phyloP scores from a whole-genome alignment of 2,888 invertebrate genomes.

The Xanthostigma xanthostigma region DNA sequence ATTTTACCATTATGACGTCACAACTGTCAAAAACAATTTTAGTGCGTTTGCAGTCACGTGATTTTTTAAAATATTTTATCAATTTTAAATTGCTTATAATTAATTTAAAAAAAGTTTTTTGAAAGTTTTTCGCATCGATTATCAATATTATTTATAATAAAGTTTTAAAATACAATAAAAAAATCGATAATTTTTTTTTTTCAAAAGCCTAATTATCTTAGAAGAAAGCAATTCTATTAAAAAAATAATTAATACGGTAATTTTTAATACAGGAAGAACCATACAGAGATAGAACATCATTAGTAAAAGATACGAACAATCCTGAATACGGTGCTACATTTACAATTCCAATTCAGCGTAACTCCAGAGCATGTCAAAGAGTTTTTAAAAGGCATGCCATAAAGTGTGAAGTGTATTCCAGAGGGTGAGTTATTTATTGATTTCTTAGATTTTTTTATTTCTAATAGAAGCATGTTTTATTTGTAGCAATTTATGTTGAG shows the following conservation, averaged over 20 bases:
- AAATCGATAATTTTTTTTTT: too few species aligned
- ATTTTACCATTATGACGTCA: too few species aligned
- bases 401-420: slow-evolving; percentile 83
- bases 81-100: too few species aligned
- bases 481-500: too few species aligned
- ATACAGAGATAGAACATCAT: slow-evolving; percentile 57
- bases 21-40: too few species aligned
- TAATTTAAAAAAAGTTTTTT: too few species aligned
- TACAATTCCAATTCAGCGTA: slow-evolving; percentile 63
- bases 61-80: too few species aligned
- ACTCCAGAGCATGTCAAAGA: slow-evolving; percentile 64
- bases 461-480: neutral
- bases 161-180: too few species aligned
- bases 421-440: slow-evolving; percentile 53
- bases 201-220: too few species aligned
- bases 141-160: too few species aligned
- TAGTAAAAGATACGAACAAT: slow-evolving; percentile 72
- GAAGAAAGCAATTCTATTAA: neutral
- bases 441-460: slow-evolving; percentile 7
- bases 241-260: slow-evolving; percentile 5
- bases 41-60: too few species aligned
- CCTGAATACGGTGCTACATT: slow-evolving; percentile 78
- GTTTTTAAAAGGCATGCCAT: slow-evolving; percentile 78
- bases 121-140: too few species aligned
- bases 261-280: slow-evolving; percentile 45